A percentile compares a stretch with the other conserved stretches of the same genome.
These are phyloP conservation scores for Sarcophaga rosellei DNA, from an alignment of 2,888 invertebrate genomes.

Conservation along the genomic window DNA sequence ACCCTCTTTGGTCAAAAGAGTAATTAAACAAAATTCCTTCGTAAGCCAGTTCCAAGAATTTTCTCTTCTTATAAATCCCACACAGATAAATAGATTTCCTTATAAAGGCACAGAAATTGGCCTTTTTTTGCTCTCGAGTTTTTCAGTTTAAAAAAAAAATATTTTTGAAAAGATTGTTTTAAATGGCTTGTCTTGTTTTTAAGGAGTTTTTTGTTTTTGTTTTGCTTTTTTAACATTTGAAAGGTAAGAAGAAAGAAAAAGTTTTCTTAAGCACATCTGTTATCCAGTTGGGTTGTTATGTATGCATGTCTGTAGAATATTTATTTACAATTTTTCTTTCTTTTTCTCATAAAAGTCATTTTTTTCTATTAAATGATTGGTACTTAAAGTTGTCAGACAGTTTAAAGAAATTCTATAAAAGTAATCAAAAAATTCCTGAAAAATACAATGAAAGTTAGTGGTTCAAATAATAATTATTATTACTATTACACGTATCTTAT, in stretches of 20 bases:
- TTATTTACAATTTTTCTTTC: background rate
- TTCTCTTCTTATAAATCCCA: too few species aligned
- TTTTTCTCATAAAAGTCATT: background rate
- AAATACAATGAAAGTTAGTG: too few species aligned
- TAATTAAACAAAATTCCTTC: background rate
- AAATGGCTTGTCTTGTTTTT: background rate
- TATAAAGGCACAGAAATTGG: background rate
- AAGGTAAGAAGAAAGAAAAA: background rate
- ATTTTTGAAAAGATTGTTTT: background rate
- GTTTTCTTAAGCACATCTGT: background rate
- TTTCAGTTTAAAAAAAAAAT: background rate
- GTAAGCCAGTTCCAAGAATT: too few species aligned
- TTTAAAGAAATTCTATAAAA: too few species aligned
- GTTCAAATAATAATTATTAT: too few species aligned
- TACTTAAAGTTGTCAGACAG: too few species aligned
- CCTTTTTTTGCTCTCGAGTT: background rate
- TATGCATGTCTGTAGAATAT: background rate
- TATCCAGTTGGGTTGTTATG: background rate
- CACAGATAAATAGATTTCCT: too few species aligned
- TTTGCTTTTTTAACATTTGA: background rate
- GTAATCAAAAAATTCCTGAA: too few species aligned
- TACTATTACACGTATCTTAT: too few species aligned
- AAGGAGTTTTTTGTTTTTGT: background rate
- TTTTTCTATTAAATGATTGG: background rate
- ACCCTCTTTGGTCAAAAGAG: background rate